Evolutionary conservation across 2,888 invertebrate genomes (phyloP).

Genomic region (Torymus tubicola): DNA sequence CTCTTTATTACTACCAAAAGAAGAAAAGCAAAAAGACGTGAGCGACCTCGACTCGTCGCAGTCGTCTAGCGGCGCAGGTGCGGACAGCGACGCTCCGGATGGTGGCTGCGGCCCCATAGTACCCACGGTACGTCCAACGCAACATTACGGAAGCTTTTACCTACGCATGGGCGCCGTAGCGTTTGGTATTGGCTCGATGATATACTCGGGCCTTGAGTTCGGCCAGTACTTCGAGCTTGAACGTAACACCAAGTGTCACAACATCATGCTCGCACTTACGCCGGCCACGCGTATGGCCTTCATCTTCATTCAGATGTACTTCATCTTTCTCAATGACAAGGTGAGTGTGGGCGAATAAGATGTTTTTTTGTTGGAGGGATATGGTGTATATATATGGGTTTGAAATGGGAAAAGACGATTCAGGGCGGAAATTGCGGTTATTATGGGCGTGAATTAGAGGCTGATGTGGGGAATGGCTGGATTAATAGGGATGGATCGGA

Average conservation of each 20-base stretch:
- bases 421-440: too few species aligned
- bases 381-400: too few species aligned
- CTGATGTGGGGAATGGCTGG: too few species aligned
- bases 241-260: conserved; percentile 93
- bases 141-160: conserved; percentile 95
- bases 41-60: conserved; percentile 74
- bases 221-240: conserved; percentile 96
- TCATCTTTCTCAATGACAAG: conserved; percentile 98
- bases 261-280: conserved; percentile 91
- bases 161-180: conserved; percentile 95
- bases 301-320: conserved; percentile 98
- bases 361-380: too few species aligned
- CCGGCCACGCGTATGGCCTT: conserved; percentile 96
- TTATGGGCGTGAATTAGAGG: too few species aligned
- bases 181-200: conserved; percentile 98
- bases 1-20: too few species aligned
- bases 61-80: conserved; percentile 73
- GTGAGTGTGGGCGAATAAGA: conserved; percentile 76
- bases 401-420: too few species aligned
- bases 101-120: conserved; percentile 56
- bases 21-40: conserved; percentile 72
- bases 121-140: conserved; percentile 75
- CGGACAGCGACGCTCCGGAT: conserved; percentile 72
- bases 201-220: conserved; percentile 95
- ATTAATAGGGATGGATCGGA: too few species aligned